These are phyloP conservation scores for Sparidentex hasta DNA, from an alignment of 2,797 vertebrate species.

Conservation along the genomic window DNA sequence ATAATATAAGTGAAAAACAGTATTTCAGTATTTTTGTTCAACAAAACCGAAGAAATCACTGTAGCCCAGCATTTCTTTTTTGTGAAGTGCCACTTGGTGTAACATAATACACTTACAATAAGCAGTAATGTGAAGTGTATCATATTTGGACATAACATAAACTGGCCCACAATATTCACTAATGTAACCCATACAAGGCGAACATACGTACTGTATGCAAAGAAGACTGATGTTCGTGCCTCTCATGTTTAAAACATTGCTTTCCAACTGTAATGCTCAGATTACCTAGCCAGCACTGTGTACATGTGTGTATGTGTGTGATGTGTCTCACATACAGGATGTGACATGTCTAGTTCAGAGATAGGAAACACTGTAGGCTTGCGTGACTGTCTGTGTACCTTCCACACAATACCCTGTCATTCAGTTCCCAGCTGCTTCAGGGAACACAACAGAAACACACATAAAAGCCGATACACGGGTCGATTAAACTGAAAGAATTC, in stretches of 20 bases:
- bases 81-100: not conserved
- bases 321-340: constrained; percentile 63
- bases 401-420: constrained; percentile 50
- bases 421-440: constrained; percentile 52
- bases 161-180: not conserved
- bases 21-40: not conserved
- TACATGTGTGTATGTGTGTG: constrained; percentile 3
- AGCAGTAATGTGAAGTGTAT: not conserved
- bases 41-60: not conserved
- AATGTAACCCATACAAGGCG: not conserved
- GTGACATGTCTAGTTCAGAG: constrained; percentile 67
- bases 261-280: constrained; percentile 44
- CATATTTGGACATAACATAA: not conserved
- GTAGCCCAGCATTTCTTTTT: not conserved
- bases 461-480: constrained; percentile 46
- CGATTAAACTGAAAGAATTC: constrained; percentile 55
- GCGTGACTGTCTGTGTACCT: constrained; percentile 65
- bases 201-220: not conserved
- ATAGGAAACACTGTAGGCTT: constrained; percentile 44
- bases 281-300: constrained; percentile 40
- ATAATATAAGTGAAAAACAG: not conserved
- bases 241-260: constrained; percentile 47
- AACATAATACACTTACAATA: not conserved
- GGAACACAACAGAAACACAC: constrained; percentile 44
- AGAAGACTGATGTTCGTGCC: constrained; percentile 32